These are phyloP conservation scores for Passerina amoena DNA, from an alignment of 2,113 vertebrate species.

Conservation along the genomic window DNA sequence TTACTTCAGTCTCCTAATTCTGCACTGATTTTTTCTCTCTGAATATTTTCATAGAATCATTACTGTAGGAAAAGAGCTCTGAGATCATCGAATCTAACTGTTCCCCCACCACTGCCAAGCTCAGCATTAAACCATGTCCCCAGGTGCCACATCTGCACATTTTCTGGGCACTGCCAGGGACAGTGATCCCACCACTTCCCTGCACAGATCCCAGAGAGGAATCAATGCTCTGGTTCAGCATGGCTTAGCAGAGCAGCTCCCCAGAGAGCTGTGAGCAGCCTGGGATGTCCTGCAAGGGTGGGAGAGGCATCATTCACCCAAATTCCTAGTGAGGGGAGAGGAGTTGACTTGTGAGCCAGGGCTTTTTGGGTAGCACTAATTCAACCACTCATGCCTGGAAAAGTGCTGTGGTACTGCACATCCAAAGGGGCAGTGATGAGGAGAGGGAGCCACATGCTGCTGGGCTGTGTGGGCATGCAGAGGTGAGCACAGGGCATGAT, in stretches of 20 bases:
- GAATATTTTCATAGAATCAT: neutral
- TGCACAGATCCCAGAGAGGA: neutral
- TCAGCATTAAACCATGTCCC: neutral
- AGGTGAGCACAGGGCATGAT: neutral
- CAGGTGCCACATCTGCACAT: neutral
- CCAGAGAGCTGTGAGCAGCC: neutral
- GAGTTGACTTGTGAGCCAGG: neutral
- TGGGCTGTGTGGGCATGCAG: neutral
- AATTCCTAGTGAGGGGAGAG: neutral
- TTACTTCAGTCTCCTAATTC: neutral
- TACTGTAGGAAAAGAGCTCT: neutral
- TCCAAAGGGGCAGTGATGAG: neutral
- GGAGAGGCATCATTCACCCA: neutral
- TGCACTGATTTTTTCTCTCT: neutral
- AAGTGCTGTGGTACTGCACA: neutral
- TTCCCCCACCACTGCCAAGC: neutral
- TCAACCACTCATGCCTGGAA: accelerated
- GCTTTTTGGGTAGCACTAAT: neutral
- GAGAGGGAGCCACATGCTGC: neutral
- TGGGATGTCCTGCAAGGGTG: neutral
- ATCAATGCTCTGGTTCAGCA: accelerated
- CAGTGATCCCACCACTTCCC: neutral
- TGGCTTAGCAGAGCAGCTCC: neutral
- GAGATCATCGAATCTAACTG: neutral
- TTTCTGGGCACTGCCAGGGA: neutral